These are phyloP conservation scores for Embidobia sp. DNA, from an alignment of 2,888 invertebrate genomes.

Conservation along the genomic window DNA sequence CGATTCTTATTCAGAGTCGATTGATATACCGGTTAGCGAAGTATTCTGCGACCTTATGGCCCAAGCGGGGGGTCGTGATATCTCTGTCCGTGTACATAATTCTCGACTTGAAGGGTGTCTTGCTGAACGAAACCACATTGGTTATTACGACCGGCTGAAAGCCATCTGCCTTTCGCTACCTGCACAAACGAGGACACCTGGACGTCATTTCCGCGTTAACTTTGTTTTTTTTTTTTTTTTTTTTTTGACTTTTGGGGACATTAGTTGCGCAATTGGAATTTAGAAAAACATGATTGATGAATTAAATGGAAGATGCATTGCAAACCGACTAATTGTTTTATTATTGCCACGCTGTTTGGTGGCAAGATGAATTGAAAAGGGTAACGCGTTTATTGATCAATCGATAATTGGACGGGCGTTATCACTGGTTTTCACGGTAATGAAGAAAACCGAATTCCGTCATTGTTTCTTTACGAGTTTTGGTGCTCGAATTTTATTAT, in stretches of 20 bases:
- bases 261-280: too few relatives aligned
- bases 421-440: too few relatives aligned
- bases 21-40: slow-evolving; percentile 43
- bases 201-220: slow-evolving; percentile 65
- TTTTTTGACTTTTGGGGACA: too few relatives aligned
- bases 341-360: slow-evolving; percentile 32
- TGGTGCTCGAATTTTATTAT: too few relatives aligned
- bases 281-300: too few relatives aligned
- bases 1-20: slow-evolving; percentile 1
- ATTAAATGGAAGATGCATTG: slow-evolving; percentile 22
- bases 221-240: too few relatives aligned
- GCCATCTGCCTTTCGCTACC: slow-evolving; percentile 75
- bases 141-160: slow-evolving; percentile 72
- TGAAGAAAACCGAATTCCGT: too few relatives aligned
- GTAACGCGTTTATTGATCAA: slow-evolving; percentile 5
- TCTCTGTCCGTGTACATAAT: slow-evolving; percentile 45
- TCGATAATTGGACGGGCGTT: too few relatives aligned
- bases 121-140: slow-evolving; percentile 66
- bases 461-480: too few relatives aligned
- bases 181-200: slow-evolving; percentile 70
- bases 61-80: slow-evolving; percentile 59
- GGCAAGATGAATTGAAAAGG: neutral
- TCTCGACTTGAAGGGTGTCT: slow-evolving; percentile 67
- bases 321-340: slow-evolving; percentile 39
- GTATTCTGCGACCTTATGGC: slow-evolving; percentile 63